These are phyloP conservation scores for Ariolimax columbianus DNA, from an alignment of 2,888 invertebrate species.

Conservation along the genomic window DNA sequence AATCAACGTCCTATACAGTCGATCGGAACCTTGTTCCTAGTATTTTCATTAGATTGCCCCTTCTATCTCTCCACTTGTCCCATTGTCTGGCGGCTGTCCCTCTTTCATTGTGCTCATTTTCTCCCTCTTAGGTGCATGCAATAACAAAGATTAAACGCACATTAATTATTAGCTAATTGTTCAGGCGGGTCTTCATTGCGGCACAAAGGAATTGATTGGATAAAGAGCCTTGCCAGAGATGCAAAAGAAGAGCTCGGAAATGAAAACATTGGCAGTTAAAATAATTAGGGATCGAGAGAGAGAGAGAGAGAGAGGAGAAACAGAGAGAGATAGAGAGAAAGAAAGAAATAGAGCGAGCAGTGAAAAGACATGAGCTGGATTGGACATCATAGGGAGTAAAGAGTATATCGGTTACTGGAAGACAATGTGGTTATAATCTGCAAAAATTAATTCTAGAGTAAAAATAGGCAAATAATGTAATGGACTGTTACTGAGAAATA, in stretches of 20 bases:
- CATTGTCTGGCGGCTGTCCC: background rate
- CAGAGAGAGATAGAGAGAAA: background rate
- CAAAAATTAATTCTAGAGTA: too few species aligned
- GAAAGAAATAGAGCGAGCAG: background rate
- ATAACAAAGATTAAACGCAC: conserved; percentile 33
- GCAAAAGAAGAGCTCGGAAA: background rate
- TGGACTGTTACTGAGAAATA: too few species aligned
- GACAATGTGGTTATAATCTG: too few species aligned
- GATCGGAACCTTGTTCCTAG: background rate
- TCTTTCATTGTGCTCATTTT: background rate
- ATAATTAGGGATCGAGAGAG: background rate
- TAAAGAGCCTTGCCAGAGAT: background rate
- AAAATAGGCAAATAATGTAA: too few species aligned
- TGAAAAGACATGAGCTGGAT: background rate
- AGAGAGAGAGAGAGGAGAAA: conserved; percentile 20
- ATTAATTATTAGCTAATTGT: conserved; percentile 15
- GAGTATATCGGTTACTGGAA: too few species aligned
- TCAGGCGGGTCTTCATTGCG: background rate
- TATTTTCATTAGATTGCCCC: conserved; percentile 1
- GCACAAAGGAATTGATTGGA: background rate
- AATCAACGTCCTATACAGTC: background rate
- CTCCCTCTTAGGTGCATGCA: background rate
- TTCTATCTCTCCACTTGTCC: background rate
- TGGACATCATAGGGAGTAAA: too few species aligned
- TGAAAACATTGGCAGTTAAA: background rate